phyloP scores from a whole-genome alignment of 2,797 vertebrate genomes.

The Nyctibius grandis region DNA sequence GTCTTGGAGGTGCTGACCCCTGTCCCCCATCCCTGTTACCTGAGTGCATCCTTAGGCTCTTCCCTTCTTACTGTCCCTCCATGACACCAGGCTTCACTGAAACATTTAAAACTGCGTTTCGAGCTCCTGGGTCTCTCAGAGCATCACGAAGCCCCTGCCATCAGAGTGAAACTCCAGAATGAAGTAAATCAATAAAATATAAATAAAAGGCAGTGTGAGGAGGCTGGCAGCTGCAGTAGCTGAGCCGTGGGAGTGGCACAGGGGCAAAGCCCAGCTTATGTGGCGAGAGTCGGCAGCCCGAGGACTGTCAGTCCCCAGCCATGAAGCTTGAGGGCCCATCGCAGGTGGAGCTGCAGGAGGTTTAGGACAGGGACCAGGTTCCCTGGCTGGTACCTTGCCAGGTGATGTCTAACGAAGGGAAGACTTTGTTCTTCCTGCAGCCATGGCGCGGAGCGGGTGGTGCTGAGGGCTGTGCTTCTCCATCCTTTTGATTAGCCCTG shows the following conservation, averaged over 20 bases:
- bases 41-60: background rate
- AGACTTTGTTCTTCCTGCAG: background rate
- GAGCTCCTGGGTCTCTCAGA: background rate
- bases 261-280: background rate
- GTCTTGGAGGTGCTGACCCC: fast-evolving
- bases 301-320: background rate
- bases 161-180: background rate
- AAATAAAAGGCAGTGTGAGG: background rate
- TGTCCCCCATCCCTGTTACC: background rate
- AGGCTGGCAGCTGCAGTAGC: background rate
- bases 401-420: background rate
- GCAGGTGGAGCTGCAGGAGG: background rate
- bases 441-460: fast-evolving
- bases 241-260: background rate
- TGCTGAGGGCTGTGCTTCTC: background rate
- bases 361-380: background rate
- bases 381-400: background rate
- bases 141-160: background rate
- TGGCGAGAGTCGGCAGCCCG: fast-evolving
- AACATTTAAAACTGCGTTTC: slow-evolving; percentile 23
- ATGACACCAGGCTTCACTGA: background rate
- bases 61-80: background rate
- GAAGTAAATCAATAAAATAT: slow-evolving; percentile 40
- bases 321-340: fast-evolving
- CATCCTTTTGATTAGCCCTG: background rate